phyloP scores from a whole-genome alignment of 2,797 vertebrate genomes.

The Arnoldichthys spilopterus region DNA sequence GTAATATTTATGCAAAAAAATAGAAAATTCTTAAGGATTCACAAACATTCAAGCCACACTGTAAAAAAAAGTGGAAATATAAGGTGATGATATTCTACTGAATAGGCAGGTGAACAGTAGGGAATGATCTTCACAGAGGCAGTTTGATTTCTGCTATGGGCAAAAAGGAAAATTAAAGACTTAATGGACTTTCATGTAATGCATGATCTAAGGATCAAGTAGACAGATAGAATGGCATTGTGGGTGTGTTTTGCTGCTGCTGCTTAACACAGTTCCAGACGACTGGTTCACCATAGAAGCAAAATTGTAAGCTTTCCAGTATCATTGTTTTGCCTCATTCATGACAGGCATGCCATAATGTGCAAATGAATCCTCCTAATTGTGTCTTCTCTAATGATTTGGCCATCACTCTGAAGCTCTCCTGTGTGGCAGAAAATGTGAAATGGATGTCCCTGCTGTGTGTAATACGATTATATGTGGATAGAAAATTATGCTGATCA shows the following conservation, averaged over 20 bases:
- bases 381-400: conserved; percentile 13
- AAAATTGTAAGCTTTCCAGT: background rate
- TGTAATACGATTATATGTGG: conserved; percentile 22
- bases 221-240: background rate
- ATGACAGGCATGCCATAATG: conserved; percentile 2
- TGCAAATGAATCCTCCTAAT: background rate
- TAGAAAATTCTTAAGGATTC: too few relatives aligned
- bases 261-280: background rate
- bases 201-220: background rate
- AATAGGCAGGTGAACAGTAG: too few relatives aligned
- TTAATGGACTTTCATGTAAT: background rate
- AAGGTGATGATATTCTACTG: too few relatives aligned
- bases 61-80: too few relatives aligned
- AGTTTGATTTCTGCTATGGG: background rate
- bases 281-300: background rate
- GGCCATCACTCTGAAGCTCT: conserved; percentile 1
- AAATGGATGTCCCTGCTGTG: conserved; percentile 9
- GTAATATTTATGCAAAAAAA: too few relatives aligned
- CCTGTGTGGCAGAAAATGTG: conserved; percentile 1
- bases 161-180: background rate
- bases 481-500: conserved; percentile 18
- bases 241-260: background rate
- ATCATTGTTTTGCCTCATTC: background rate
- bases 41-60: too few relatives aligned
- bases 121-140: background rate